Evolutionary conservation across 2,797 vertebrate species (phyloP), one percentile per base, ranked within the genome.

Genomic region (Percopsis omiscomaycus): DNA sequence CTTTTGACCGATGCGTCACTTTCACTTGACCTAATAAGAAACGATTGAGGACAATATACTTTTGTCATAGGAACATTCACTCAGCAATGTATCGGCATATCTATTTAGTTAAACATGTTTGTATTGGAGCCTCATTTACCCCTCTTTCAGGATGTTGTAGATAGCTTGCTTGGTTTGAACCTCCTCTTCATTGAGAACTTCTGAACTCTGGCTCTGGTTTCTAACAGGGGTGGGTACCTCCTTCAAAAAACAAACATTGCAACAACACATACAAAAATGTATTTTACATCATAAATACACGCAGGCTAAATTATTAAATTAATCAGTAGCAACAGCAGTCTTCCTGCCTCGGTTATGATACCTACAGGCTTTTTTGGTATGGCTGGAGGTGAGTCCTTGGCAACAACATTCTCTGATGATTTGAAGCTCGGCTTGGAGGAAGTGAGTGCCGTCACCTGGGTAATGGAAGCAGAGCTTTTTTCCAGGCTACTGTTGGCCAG

Each of bases 161-260:
- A 94, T 85, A 28, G 88, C 70, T 55, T 92, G 91, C 58, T 92
- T 94, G 48, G 86, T 67, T 15, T 88, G 85, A 55, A 89, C 81
- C 22, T 95, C 94, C 4, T 84, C 89, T 37, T 48, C 77, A 55
- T 76, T 84, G 64, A 81, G 53, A 0, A 82, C 63, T 3, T 87
- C 86, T 48, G 1, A 74, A 75, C 69, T 93, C 82, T 89, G 91
- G 71, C 72, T 87, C 71, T 90, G 90, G 64, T 92, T 94, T 68
- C 84, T 93, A 64, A 91, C 86, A 62, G 93, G 91, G 73, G 94
- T 92, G 0, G 94, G 91, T 1, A 93, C 92, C 52, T 91, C 94
- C 92, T 98, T 93, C 14, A 92, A 74, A 78, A 3, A 74, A 27
- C 3, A 11, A 32, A 12, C 1, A 65, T 58, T 46, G 28, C 66